phyloP scores from a whole-genome alignment of 2,888 invertebrate species.

The Coecobrya sp. region DNA sequence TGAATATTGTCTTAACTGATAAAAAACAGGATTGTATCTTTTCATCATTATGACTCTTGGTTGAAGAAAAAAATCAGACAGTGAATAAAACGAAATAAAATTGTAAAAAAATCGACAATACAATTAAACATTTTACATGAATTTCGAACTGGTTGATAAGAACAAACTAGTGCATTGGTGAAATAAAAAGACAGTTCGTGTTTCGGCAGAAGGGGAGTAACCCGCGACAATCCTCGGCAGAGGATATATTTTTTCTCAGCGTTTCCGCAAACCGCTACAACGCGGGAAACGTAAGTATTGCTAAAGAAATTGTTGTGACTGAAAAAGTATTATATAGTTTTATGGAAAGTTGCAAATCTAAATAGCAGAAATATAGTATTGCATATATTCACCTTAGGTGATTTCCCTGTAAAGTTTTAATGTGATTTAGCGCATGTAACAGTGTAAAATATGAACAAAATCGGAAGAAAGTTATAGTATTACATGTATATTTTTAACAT shows the following conservation, averaged over 20 bases:
- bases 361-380: constrained; percentile 6
- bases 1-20: not conserved
- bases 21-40: constrained; percentile 36
- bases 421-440: too few species aligned
- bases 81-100: not conserved
- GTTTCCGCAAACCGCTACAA: constrained; percentile 89
- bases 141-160: not conserved
- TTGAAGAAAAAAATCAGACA: constrained; percentile 14
- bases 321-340: not conserved
- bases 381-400: too few species aligned
- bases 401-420: too few species aligned
- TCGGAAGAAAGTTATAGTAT: too few species aligned
- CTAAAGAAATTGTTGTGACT: not conserved
- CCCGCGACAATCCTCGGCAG: constrained; percentile 42
- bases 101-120: not conserved
- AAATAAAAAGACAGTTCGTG: constrained; percentile 9
- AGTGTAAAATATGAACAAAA: too few species aligned
- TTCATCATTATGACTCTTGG: not conserved
- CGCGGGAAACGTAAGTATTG: constrained; percentile 92
- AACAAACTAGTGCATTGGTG: constrained; percentile 12
- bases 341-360: not conserved
- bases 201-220: constrained; percentile 18
- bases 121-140: not conserved
- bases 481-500: too few species aligned
- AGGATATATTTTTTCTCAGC: constrained; percentile 72